Base-by-base conservation (phyloP, 2,888 invertebrate species). In the Phorcus lineatus region DNA sequence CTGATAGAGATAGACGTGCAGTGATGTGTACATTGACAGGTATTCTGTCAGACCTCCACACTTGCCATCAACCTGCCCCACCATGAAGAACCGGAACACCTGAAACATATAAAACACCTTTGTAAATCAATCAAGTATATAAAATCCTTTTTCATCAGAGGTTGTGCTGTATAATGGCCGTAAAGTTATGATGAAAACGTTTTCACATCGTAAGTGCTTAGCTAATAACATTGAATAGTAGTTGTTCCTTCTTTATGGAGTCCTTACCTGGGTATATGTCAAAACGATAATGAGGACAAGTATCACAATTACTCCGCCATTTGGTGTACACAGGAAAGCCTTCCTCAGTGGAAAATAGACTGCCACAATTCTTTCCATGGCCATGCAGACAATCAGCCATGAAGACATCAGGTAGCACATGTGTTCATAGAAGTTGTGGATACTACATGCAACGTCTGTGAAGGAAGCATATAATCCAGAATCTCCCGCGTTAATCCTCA, bases 341-440 rank as follows among this genome's bases (percentile, higher is more conserved):
- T 89, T 90, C 78, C 87, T 88, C 84, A 91, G 90, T 0, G 92
- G 92, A 74, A 88, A 88, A 80, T 90, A 90, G 16, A 92, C 90
- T 13, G 91, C 91, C 31, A 91, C 83, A 31, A 91, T 84, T 13
- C 92, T 82, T 78, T 92, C 92, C 76, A 89, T 52, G 0, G 92
- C 90, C 90, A 92, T 90, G 53, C 90, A 89, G n/a, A 92, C 91
- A n/a, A 91, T 88, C n/a, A 91, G 83, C 91, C 92, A 92, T 1
- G 90, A 88, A 6, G 91, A 90, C 89, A 92, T 91, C 13, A 92
- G 82, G 78, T 90, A 90, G 78, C 89, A 88, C 22, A 91, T 87
- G 80, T 89, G 86, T 74, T 90, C 89, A 0, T 86, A 55, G 77
- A 90, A 92, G 74, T 89, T 88, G 82, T 88, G 90, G 6, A 89